Base-by-base conservation (phyloP, 2,113 vertebrate species). In the Oxyruncus cristatus region DNA sequence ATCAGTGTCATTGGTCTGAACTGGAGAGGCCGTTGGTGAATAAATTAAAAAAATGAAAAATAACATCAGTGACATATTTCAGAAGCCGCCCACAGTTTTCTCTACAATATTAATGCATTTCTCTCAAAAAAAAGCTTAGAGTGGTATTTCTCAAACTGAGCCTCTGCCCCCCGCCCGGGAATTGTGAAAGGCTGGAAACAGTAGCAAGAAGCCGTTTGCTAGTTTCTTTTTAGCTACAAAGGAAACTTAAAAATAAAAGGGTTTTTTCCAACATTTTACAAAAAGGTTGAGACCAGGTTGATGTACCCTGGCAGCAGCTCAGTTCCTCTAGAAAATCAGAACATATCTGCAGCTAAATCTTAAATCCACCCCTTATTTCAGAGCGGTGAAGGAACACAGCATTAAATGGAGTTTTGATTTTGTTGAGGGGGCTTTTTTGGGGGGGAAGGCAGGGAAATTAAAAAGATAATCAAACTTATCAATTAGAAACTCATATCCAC, bases 181-280 rank as follows among this genome's bases (percentile, higher is more conserved):
- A 91, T 74, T 78, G 56, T 70, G 56, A 89, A 95, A 92, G 65
- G 42, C 86, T 77, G 80, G 80, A 91, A 91, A 94, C 79, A 92
- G 91, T 70, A 95, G 91, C 75, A 77, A 74, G 63, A 83, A 94
- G 67, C 42, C 39, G 74, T 50, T 93, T 47, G 56, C 80, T 55
- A 67, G n/a, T 59, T 92, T 93, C 86, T 70, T 77, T 88, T 87
- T 35, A 81, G 93, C 56, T 95, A 77, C 59, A 92, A 88, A 95
- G 23, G 22, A 55, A 96, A 77, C 18, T 58, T 79, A 68, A 96
- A 94, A 90, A 61, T 56, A 62, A 55, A 88, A 88, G 67, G 63
- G 71, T 63, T 63, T 52, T 63, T 55, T 33, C 30, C 30, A 55
- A 33, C 18, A 10, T 44, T 84, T 63, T 26, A 39, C 77, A 47